These are phyloP conservation scores for Montipora sp. DNA, from an alignment of 64 coral and sea anemone species.

Conservation along the genomic window DNA sequence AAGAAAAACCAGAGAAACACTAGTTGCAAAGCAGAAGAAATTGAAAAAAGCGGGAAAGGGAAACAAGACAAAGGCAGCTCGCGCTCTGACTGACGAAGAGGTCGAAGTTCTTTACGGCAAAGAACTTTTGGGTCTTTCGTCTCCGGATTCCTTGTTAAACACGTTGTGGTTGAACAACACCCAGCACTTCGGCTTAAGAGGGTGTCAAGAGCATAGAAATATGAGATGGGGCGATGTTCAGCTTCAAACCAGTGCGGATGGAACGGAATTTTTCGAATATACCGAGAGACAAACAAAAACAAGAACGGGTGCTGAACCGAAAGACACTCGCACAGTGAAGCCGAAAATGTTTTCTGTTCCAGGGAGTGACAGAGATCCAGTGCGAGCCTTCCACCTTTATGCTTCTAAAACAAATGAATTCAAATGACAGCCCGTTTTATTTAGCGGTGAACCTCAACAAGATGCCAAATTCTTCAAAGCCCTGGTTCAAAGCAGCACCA, in stretches of 20 bases:
- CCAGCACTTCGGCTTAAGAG: conserved; percentile 44
- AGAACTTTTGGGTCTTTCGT: conserved; percentile 24
- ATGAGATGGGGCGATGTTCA: too few species aligned
- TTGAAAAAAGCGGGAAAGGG: conserved; percentile 55
- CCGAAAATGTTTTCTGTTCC: conserved; percentile 54
- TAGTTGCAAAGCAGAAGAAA: conserved; percentile 49
- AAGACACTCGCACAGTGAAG: not conserved
- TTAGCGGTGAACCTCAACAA: not conserved
- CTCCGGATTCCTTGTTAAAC: conserved; percentile 22
- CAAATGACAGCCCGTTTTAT: too few species aligned
- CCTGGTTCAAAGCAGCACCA: conserved; percentile 27
- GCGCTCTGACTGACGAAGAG: conserved; percentile 17
- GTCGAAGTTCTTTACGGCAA: conserved; percentile 59
- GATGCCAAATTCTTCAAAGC: not conserved
- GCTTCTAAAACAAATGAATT: conserved; percentile 4
- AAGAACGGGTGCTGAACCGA: not conserved
- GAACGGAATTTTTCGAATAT: conserved; percentile 31
- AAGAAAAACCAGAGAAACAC: too few species aligned
- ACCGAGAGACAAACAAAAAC: conserved; percentile 19
- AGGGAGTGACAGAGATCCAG: conserved; percentile 54
- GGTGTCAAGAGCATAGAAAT: conserved; percentile 22
- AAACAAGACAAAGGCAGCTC: not conserved
- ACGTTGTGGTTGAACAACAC: conserved; percentile 33
- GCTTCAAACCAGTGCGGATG: conserved; percentile 25
- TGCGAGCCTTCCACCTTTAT: not conserved